Base-by-base conservation (phyloP, 53 echinoderm and acorn worm species). In the Holothuria leucospilota region DNA sequence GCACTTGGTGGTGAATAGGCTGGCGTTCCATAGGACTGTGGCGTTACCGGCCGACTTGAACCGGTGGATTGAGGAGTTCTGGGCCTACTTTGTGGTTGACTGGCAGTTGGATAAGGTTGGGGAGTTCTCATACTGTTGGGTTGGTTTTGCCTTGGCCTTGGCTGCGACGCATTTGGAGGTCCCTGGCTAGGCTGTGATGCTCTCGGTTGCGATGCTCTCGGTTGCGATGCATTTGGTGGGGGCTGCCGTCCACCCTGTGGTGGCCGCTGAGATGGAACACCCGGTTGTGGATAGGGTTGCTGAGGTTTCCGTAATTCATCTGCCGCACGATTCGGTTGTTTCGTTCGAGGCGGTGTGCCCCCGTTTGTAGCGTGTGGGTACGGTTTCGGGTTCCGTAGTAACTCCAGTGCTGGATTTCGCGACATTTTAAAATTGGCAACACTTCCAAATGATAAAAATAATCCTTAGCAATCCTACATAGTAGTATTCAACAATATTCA, bases 321-420 rank as follows among this genome's bases (percentile, higher is more conserved):
- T 12, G 65, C 63, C 0, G 65, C 68, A 42, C 84, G 65, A 51
- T 64, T 83, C 21, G 84, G 84, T 29, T 83, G 84, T 67, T 67
- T 64, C 2, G 65, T 14, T 67, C 49, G 40, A 13, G 65, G 84
- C 5, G 65, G 65, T 14, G 67, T 64, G 13, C 39, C 9, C 39
- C 84, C 84, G 23, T 75, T 75, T 49, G 29, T 46, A 39, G 39
- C 65, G 24, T 67, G 65, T 9, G 84, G 84, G 40, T 83, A 83
- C 84, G 84, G 84, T n/a, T 51, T 62, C 46, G 84, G 84, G 20
- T 83, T 67, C 84, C 84, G 84, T 20, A 83, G n/a, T 66, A 67
- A 39, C n/a, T 83, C 84, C 49, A 83, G 23, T 12, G 84, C 65
- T 53, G 61, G 61, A 83, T 83, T 83, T 46, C 84, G 80, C 56